These are phyloP conservation scores for Sarotherodon lohbergeri DNA, from an alignment of 2,113 vertebrate species.

Conservation along the genomic window DNA sequence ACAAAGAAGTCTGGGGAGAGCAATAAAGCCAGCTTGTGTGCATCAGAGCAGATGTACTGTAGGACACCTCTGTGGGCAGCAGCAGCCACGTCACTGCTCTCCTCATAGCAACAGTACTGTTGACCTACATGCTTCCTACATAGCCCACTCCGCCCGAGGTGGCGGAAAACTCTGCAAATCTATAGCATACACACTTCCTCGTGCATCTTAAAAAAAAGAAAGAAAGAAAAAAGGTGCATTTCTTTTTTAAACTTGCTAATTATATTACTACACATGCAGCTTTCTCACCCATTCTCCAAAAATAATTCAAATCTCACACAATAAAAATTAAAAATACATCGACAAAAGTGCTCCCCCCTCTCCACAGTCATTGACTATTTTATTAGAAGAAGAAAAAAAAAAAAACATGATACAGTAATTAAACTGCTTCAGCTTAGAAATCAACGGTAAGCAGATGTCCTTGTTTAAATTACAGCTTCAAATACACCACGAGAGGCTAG, in stretches of 20 bases:
- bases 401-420: constrained; percentile 14
- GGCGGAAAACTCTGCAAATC: constrained; percentile 42
- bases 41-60: constrained; percentile 35
- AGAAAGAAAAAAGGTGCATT: not conserved
- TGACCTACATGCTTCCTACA: constrained; percentile 69
- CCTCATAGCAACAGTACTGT: constrained; percentile 60
- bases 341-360: not conserved
- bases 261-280: not conserved
- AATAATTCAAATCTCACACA: not conserved
- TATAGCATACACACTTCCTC: not conserved
- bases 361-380: constrained; percentile 12
- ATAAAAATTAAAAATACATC: constrained; percentile 4
- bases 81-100: constrained; percentile 66
- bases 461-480: not conserved
- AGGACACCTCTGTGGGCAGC: constrained; percentile 60
- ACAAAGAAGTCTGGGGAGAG: constrained; percentile 23
- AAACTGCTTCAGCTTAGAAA: not conserved
- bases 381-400: constrained; percentile 30
- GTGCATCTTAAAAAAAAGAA: not conserved
- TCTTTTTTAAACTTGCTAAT: not conserved
- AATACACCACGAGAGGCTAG: not conserved
- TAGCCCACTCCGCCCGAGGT: constrained; percentile 34
- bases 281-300: not conserved
- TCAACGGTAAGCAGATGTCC: not conserved
- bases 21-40: not conserved